Evolutionary conservation across 2,113 vertebrate species (phyloP).

Genomic region (Euleptes europaea): DNA sequence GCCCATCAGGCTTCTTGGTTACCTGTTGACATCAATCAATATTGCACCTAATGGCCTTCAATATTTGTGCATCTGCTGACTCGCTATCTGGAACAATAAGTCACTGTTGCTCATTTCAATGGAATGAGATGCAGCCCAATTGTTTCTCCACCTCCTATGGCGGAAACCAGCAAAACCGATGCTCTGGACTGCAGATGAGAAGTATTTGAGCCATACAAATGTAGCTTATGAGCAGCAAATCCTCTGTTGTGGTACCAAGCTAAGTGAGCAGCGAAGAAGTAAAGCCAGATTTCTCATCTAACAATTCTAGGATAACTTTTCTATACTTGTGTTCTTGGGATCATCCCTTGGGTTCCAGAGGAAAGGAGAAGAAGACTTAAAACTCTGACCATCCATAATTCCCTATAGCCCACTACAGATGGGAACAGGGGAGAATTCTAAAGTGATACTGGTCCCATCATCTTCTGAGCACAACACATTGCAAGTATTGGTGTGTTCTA

Average conservation of each 20-base stretch:
- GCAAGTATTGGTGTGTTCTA: no score
- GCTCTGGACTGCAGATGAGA: neutral
- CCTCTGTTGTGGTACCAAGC: neutral
- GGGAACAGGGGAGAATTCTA: no score
- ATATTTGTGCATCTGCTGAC: neutral
- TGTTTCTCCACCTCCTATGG: neutral
- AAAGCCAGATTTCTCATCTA: no score
- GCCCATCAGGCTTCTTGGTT: neutral
- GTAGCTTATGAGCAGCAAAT: neutral
- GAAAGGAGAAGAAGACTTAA: no score
- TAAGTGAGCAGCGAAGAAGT: accelerated
- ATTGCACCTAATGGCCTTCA: neutral
- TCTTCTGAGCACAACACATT: no score
- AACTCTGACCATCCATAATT: no score
- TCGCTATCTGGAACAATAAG: neutral
- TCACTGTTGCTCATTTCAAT: neutral
- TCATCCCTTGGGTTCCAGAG: no score
- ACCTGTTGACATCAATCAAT: neutral
- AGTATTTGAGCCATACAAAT: neutral
- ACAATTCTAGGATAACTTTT: no score
- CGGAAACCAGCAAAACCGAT: neutral
- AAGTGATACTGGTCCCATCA: no score
- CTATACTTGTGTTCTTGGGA: no score
- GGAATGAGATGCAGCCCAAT: neutral
- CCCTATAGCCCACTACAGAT: no score